Evolutionary conservation across 2,113 vertebrate species (phyloP).

Genomic region (Rhabdornis inornatus): DNA sequence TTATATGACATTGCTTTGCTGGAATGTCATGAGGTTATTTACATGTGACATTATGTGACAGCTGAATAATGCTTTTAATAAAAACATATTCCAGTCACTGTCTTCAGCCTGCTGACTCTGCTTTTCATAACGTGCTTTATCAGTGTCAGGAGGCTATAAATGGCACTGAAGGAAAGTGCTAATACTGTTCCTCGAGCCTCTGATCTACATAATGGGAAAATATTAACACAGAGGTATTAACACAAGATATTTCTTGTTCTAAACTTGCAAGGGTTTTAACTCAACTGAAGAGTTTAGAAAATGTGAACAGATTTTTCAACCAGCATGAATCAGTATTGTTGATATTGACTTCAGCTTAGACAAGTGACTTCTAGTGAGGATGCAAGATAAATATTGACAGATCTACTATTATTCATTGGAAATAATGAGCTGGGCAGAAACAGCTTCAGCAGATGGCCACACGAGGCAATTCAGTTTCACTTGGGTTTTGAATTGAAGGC

Average conservation of each 20-base stretch:
- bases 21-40: not conserved
- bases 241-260: not conserved
- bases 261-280: not conserved
- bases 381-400: constrained; percentile 11
- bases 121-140: not conserved
- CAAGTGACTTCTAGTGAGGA: not conserved
- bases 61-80: not conserved
- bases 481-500: not conserved
- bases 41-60: not conserved
- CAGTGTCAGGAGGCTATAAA: not conserved
- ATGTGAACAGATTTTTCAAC: not conserved
- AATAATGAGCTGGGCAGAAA: not conserved
- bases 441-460: not conserved
- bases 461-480: not conserved
- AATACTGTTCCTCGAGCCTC: not conserved
- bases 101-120: not conserved
- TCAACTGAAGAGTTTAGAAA: not conserved
- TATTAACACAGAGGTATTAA: not conserved
- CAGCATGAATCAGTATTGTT: not conserved
- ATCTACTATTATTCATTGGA: not conserved
- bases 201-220: not conserved
- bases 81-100: not conserved
- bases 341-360: not conserved
- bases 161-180: not conserved
- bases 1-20: not conserved